Base-by-base conservation (phyloP, 2,113 vertebrate species). In the Semnornis frantzii region DNA sequence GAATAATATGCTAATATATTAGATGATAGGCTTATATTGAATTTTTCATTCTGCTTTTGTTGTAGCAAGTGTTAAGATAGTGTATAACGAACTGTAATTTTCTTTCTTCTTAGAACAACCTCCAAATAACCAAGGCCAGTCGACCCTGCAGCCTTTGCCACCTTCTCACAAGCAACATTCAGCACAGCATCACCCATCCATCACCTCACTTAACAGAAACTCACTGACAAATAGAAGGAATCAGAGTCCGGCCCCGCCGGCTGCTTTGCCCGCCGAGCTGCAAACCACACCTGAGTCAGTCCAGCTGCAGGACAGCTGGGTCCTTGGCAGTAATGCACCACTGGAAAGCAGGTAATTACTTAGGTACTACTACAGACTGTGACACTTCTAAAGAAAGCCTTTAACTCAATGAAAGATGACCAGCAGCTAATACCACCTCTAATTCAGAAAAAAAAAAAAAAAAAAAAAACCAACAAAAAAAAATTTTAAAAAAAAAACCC, bases 301-400 rank as follows among this genome's bases (percentile, higher is more conserved):
- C 98, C 99, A 99, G 99, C 99, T 99, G 99, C 99, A 99, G 98
- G 99, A 99, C 98, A 99, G 99, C 99, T 99, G 99, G 99, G 99
- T 99, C 97, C 98, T 99, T 98, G 99, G 99, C 98, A 99, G 99
- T 98, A 99, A 99, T 98, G 98, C 99, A 52, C 99, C 99, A 98
- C 98, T 99, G 98, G 99, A 99, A 98, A 99, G 99, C 99, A 99
- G 99, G 99, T 99, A 98, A 98, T 60, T 65, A 50, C 73, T 52
- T 75, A 88, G 83, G 16, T 92, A 57, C 82, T 30, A 12, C 11
- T 21, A 46, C 65, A n/a, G 82, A 68, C 42, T 81, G 24, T 33
- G 34, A 33, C 57, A 90, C 13, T 93, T 77, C 50, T 44, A 33
- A 62, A 70, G 58, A 70, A 81, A 79, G 48, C 14, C 7, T n/a